Evolutionary conservation across 2,113 vertebrate genomes (phyloP).

Genomic region (Melozone crissalis): DNA sequence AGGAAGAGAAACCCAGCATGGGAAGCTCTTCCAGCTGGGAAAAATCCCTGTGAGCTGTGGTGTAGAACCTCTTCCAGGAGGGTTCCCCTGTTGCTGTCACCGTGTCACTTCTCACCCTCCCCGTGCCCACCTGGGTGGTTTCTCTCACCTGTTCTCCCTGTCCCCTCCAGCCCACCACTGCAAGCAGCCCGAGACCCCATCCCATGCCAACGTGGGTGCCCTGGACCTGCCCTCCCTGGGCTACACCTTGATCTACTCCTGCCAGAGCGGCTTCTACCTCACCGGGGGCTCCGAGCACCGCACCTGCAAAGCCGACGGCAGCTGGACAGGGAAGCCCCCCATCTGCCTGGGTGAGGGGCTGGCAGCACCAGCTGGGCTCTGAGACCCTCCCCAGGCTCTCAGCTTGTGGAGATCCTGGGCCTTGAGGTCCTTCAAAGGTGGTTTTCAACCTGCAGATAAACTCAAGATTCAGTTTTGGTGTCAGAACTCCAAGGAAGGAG

Average conservation of each 20-base stretch:
- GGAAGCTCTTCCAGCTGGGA: neutral
- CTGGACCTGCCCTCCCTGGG: slow-evolving; percentile 95
- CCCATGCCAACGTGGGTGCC: slow-evolving; percentile 89
- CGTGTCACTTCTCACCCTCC: neutral
- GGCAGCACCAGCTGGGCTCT: rapidly evolving
- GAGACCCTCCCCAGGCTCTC: rapidly evolving
- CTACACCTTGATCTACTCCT: slow-evolving; percentile 96
- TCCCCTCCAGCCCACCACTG: slow-evolving; percentile 88
- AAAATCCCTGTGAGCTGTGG: neutral
- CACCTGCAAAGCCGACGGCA: slow-evolving; percentile 94
- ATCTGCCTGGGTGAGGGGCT: slow-evolving; percentile 85
- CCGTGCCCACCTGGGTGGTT: rapidly evolving
- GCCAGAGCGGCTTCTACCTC: slow-evolving; percentile 93
- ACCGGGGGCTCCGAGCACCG: slow-evolving; percentile 95
- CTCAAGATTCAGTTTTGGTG: rapidly evolving
- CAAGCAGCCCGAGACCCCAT: slow-evolving; percentile 89
- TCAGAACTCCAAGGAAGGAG: neutral
- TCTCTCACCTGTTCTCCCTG: neutral
- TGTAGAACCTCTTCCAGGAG: neutral
- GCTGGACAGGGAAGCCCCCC: slow-evolving; percentile 96
- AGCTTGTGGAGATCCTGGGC: rapidly evolving
- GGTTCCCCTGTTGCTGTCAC: rapidly evolving
- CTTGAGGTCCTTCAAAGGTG: neutral
- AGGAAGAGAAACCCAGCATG: neutral
- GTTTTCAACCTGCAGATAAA: neutral